Percentiles rank a stretch among this genome's conserved stretches.
Conservation (phyloP, 2,888 invertebrate genomes). For the Eupithecia abbreviata region DNA sequence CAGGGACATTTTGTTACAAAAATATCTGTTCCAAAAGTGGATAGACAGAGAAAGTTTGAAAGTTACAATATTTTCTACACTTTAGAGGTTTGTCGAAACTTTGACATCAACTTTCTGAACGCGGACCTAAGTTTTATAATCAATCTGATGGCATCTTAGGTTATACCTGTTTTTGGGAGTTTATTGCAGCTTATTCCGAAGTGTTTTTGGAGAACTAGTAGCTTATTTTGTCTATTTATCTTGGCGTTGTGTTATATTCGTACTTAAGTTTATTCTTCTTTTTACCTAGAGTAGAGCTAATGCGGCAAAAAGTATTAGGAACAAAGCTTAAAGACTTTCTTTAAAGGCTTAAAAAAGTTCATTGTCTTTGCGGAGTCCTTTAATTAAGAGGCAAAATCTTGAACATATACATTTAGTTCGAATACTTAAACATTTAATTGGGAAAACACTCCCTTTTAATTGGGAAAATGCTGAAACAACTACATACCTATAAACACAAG, state of each 20-base stretch:
- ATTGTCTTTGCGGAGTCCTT: no score
- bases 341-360: no score
- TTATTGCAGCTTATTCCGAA: not conserved
- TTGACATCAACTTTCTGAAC: slow-evolving; percentile 6
- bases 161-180: not conserved
- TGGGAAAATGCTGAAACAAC: not conserved
- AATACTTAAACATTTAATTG: no score
- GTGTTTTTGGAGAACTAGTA: not conserved
- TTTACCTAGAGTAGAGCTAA: not conserved
- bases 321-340: no score
- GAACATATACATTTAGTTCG: not conserved
- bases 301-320: not conserved
- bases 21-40: slow-evolving; percentile 9
- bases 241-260: not conserved
- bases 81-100: not conserved
- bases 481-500: not conserved
- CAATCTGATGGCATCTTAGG: not conserved
- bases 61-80: slow-evolving; percentile 9
- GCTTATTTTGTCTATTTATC: not conserved
- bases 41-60: slow-evolving; percentile 15
- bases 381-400: not conserved
- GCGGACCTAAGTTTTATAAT: not conserved
- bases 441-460: no score
- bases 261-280: not conserved
- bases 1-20: slow-evolving; percentile 1